Base-by-base conservation (phyloP, 2,113 vertebrate species). In the Pachypanchax playfairii region DNA sequence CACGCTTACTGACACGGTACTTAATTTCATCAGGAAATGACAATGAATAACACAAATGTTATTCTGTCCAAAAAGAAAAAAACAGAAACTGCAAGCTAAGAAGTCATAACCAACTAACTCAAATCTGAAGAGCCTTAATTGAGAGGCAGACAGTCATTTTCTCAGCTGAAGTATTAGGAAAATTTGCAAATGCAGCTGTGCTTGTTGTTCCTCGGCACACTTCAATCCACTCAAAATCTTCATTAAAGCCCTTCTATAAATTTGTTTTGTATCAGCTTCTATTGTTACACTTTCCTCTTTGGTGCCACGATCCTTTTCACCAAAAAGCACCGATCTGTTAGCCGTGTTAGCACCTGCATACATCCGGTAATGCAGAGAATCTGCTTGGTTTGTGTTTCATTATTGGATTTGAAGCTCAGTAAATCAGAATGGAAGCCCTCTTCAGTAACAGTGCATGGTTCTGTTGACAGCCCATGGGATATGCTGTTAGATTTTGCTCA, bases 221-320 rank as follows among this genome's bases (percentile, higher is more conserved):
- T 11, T 73, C 68, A 65, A 70, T 59, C 63, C 65, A 83, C 76
- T 82, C 73, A 73, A 65, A 65, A 31, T 82, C 36, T 75, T 80
- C 54, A 83, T 66, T 65, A 41, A 77, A 78, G 63, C 39, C 48
- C 73, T 75, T 41, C 46, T 12, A 26, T 56, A 65, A 77, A 79
- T 79, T 70, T 75, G 78, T 64, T 72, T 80, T 71, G 80, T 64
- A 74, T 80, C 69, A 69, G 50, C 62, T 29, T 60, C 48, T 20
- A 39, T 56, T n/a, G 20, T 51, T 66, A 21, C 44, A 59, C 57
- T 68, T 63, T 66, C 53, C 50, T 6, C 55, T 20, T 28, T 50
- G n/a, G 21, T 26, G 46, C 54, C 28, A 53, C 46, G 39, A 26
- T 52, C 47, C 44, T 35, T 5, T 49, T 49, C 17, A 38, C 29